Conservation (phyloP, 2,113 vertebrate species). For the Podilymbus podiceps region DNA sequence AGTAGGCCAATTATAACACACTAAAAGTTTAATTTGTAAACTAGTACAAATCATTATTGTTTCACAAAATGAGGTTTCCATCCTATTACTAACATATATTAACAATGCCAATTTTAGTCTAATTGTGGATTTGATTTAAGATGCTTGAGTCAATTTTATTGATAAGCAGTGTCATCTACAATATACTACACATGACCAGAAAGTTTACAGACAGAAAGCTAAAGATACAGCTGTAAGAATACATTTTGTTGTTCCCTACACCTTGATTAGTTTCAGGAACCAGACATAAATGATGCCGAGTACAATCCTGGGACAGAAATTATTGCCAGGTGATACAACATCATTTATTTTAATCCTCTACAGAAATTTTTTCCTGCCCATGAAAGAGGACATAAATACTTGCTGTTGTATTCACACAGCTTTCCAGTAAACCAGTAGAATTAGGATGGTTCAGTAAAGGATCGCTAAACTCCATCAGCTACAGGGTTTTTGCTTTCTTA, state of each 20-base stretch:
- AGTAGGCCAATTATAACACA: constrained; percentile 45
- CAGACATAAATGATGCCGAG: neutral
- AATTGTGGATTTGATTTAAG: constrained; percentile 70
- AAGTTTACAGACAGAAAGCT: constrained; percentile 48
- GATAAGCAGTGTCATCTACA: constrained; percentile 62
- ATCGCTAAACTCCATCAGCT: neutral
- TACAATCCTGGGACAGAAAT: neutral
- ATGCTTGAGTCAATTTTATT: constrained; percentile 73
- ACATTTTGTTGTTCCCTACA: neutral
- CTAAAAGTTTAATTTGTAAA: constrained; percentile 58
- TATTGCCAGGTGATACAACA: neutral
- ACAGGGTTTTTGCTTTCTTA: neutral
- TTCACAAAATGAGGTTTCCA: constrained; percentile 64
- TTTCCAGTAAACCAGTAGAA: neutral
- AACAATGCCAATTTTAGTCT: constrained; percentile 60
- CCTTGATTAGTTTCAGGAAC: neutral
- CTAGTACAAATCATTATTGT: constrained; percentile 51
- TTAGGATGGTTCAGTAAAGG: neutral
- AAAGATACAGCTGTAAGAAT: neutral
- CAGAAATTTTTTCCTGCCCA: neutral
- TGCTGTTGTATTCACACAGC: neutral
- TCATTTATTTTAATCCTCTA: neutral
- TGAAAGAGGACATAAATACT: neutral
- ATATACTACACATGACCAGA: constrained; percentile 49
- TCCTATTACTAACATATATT: constrained; percentile 67